A percentile compares a stretch with the other conserved stretches of the same genome.
Conservation (phyloP, 2,113 vertebrate genomes). For the Natator depressus region DNA sequence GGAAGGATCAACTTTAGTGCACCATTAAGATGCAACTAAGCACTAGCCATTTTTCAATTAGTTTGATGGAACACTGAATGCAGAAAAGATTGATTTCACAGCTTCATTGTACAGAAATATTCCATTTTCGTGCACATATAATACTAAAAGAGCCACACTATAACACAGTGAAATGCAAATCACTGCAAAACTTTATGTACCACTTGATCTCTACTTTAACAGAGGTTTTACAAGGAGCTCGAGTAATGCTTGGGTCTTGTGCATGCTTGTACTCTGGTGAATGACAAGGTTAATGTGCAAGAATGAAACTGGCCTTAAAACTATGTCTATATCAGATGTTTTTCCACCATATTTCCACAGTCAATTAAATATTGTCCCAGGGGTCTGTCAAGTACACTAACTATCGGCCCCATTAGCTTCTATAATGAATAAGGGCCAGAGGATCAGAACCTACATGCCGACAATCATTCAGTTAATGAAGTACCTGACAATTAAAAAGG, state of each 20-base stretch:
- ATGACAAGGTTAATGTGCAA: neutral
- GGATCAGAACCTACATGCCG: neutral
- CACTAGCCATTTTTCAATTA: neutral
- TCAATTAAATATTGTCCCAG: neutral
- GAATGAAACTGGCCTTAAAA: neutral
- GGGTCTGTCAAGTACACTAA: neutral
- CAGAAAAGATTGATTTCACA: neutral
- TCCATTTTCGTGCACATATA: neutral
- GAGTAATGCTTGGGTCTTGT: neutral
- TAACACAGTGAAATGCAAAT: neutral
- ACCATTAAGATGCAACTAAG: neutral
- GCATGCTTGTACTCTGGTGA: neutral
- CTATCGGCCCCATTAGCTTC: neutral
- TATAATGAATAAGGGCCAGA: neutral
- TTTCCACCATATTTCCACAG: neutral
- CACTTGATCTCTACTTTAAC: neutral
- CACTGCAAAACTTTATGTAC: neutral
- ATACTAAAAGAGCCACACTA: neutral
- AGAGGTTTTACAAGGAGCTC: neutral
- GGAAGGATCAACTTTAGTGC: neutral
- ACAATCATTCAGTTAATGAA: neutral
- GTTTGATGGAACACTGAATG: neutral
- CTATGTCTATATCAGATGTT: accelerated
- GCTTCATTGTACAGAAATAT: neutral
- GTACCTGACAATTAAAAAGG: neutral